Percentiles rank a stretch among this genome's conserved stretches.
phyloP scores from a whole-genome alignment of 2,888 invertebrate genomes.

The Epinotia brunnichana region DNA sequence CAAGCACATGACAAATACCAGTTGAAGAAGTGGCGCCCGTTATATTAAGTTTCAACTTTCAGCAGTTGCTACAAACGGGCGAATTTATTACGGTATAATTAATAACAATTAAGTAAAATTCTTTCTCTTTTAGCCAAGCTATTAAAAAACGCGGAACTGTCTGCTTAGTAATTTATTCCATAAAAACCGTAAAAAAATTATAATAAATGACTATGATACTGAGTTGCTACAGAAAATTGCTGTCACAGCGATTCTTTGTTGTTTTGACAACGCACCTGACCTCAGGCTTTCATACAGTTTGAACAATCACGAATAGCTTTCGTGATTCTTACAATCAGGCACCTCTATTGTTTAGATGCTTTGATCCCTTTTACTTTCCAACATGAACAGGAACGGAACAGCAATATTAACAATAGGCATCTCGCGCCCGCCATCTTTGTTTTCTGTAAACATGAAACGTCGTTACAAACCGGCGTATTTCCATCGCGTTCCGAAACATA shows the following conservation, averaged over 20 bases:
- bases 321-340: constrained; percentile 38
- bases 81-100: constrained; percentile 34
- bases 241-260: constrained; percentile 26
- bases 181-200: constrained; percentile 33
- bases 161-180: constrained; percentile 29
- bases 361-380: constrained; percentile 41
- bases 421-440: constrained; percentile 34
- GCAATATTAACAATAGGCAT: constrained; percentile 36
- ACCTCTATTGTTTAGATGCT: constrained; percentile 38
- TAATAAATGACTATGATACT: constrained; percentile 30
- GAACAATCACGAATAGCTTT: constrained; percentile 38
- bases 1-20: background rate
- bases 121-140: constrained; percentile 21
- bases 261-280: constrained; percentile 32
- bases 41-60: constrained; percentile 15
- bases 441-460: constrained; percentile 27
- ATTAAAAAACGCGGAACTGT: constrained; percentile 28
- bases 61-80: constrained; percentile 15
- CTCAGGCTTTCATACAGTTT: constrained; percentile 39
- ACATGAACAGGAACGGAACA: constrained; percentile 35
- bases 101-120: constrained; percentile 29
- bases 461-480: constrained; percentile 30
- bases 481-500: constrained; percentile 32
- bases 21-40: background rate
- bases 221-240: constrained; percentile 20